These are phyloP conservation scores for Ictalurus punctatus DNA, from an alignment of 2,113 vertebrate species.

Conservation along the genomic window DNA sequence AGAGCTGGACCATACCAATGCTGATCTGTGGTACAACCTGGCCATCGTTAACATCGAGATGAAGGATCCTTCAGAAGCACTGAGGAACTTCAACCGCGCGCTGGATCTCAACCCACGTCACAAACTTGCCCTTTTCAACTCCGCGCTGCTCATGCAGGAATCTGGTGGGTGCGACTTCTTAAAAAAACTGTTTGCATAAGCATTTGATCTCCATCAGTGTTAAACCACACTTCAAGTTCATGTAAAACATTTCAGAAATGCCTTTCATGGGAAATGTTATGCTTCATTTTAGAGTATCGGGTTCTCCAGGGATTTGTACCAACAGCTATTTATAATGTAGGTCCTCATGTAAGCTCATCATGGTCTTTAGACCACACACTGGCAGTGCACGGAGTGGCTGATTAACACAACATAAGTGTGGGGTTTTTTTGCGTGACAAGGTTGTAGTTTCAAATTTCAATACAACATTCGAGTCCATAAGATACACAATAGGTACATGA, in stretches of 20 bases:
- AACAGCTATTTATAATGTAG: neutral
- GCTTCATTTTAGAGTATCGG: neutral
- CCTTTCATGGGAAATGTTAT: neutral
- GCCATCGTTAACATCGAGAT: constrained; percentile 98
- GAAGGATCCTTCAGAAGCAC: constrained; percentile 90
- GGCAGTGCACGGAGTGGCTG: no score
- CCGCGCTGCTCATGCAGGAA: constrained; percentile 96
- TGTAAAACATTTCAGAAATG: neutral
- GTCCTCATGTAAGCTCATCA: no score
- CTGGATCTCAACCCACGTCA: constrained; percentile 88
- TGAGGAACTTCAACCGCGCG: constrained; percentile 92
- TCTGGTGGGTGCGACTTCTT: constrained; percentile 80
- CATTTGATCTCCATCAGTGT: neutral
- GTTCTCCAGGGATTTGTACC: neutral
- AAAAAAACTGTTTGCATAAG: neutral
- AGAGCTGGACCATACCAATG: constrained; percentile 89
- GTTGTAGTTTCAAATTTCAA: neutral
- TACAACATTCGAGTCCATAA: neutral
- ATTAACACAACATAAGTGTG: neutral
- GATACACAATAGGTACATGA: neutral
- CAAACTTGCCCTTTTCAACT: constrained; percentile 95
- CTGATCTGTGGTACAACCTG: constrained; percentile 98
- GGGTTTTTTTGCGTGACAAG: neutral
- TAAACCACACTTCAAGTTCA: neutral
- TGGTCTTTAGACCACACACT: neutral